These are phyloP conservation scores for Poeciliopsis infans DNA, from an alignment of 2,797 vertebrate genomes.

Conservation along the genomic window DNA sequence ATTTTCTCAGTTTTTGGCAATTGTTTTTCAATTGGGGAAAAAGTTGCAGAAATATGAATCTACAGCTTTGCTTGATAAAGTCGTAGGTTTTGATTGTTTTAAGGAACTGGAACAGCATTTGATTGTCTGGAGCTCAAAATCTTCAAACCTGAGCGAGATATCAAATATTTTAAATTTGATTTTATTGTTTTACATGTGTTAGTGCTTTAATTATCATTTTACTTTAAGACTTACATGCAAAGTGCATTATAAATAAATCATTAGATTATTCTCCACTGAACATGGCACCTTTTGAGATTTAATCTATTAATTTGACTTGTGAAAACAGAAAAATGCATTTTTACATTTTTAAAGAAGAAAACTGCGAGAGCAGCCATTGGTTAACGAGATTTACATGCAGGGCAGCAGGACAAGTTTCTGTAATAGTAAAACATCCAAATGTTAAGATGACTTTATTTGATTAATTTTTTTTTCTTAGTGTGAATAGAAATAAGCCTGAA, in stretches of 20 bases:
- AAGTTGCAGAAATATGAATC: neutral
- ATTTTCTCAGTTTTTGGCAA: neutral
- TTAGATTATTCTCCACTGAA: neutral
- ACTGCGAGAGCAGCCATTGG: neutral
- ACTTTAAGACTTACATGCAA: too few relatives aligned
- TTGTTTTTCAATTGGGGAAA: neutral
- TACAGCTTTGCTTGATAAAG: neutral
- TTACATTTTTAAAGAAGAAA: neutral
- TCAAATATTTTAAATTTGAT: too few relatives aligned
- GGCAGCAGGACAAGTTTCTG: neutral
- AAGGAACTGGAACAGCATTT: neutral
- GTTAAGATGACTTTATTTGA: neutral
- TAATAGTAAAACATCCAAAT: constrained; percentile 6
- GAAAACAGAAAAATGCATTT: neutral
- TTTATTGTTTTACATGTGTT: too few relatives aligned
- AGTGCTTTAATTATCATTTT: too few relatives aligned
- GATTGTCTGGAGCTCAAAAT: neutral
- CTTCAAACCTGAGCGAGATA: neutral
- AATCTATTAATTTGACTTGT: neutral
- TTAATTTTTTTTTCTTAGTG: neutral
- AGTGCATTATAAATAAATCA: too few relatives aligned
- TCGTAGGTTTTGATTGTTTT: neutral
- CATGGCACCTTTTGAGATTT: neutral
- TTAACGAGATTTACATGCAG: constrained; percentile 15
- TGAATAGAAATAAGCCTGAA: neutral